These are phyloP conservation scores for Heliothis peltigera DNA, from an alignment of 2,888 invertebrate genomes.

Conservation along the genomic window DNA sequence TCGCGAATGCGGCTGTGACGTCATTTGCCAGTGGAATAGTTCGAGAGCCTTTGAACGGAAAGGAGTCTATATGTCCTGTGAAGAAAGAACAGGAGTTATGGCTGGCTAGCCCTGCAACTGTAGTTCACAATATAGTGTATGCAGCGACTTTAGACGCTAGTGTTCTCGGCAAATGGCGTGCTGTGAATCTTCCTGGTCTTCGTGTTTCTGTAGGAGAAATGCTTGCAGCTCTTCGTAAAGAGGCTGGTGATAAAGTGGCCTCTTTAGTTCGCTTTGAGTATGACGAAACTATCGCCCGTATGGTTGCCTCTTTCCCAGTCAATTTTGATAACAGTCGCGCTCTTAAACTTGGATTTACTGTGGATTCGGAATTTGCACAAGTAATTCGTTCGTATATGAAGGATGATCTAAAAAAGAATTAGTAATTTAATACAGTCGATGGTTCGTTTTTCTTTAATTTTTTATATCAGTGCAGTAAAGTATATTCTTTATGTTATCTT, in stretches of 20 bases:
- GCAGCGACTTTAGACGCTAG: slow-evolving; percentile 69
- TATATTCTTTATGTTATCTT: neutral
- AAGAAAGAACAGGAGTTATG: slow-evolving; percentile 72
- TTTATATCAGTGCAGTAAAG: neutral
- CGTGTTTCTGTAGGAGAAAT: slow-evolving; percentile 74
- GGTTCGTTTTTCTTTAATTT: neutral
- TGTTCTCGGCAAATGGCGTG: slow-evolving; percentile 72
- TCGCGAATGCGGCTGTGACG: slow-evolving; percentile 81
- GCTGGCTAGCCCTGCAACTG: slow-evolving; percentile 77
- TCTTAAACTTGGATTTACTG: slow-evolving; percentile 74
- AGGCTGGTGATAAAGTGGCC: slow-evolving; percentile 73
- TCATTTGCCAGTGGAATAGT: slow-evolving; percentile 84
- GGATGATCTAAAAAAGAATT: slow-evolving; percentile 59
- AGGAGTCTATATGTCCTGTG: slow-evolving; percentile 73
- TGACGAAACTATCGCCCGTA: slow-evolving; percentile 71
- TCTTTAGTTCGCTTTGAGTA: slow-evolving; percentile 70
- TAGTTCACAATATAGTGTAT: slow-evolving; percentile 74
- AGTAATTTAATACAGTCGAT: neutral
- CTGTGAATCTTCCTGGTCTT: slow-evolving; percentile 78
- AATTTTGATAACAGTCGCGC: slow-evolving; percentile 76
- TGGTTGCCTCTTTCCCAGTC: slow-evolving; percentile 77
- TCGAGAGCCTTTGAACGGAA: slow-evolving; percentile 79
- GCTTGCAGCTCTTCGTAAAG: slow-evolving; percentile 72
- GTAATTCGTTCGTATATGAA: slow-evolving; percentile 74
- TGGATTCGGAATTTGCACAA: slow-evolving; percentile 74